phyloP scores from a whole-genome alignment of 23 tunicate genomes.

The Styela plicata region DNA sequence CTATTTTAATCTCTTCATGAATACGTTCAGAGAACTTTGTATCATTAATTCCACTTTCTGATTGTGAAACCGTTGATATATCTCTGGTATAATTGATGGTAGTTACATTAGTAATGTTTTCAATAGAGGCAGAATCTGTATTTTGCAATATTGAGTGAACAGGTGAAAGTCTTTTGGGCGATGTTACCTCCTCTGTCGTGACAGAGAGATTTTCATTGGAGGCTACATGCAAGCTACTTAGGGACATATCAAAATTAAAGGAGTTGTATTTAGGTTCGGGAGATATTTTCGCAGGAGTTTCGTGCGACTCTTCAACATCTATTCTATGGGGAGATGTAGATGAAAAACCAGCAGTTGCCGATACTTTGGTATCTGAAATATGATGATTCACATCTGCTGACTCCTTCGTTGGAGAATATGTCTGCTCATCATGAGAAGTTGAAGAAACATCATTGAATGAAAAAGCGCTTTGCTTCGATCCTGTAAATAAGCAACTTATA shows the following conservation, averaged over 20 bases:
- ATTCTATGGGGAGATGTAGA: too few species aligned
- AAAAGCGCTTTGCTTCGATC: not conserved
- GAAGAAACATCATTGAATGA: not conserved
- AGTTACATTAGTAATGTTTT: not conserved
- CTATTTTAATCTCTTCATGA: slow-evolving; percentile 7
- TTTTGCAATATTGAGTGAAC: not conserved
- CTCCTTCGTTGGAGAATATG: not conserved
- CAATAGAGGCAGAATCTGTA: not conserved
- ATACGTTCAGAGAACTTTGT: not conserved
- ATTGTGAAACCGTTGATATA: not conserved
- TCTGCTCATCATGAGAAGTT: not conserved
- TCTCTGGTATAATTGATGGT: not conserved
- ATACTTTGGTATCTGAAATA: not conserved
- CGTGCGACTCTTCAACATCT: not conserved
- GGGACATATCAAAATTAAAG: not conserved
- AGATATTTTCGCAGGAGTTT: not conserved
- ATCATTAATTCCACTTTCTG: not conserved
- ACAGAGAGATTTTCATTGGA: not conserved
- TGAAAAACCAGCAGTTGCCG: not conserved
- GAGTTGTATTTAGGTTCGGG: not conserved
- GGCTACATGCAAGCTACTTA: not conserved
- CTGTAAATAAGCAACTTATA: not conserved
- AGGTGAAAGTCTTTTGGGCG: too few species aligned
- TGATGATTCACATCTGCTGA: not conserved
- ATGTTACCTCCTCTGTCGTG: not conserved